Conservation (phyloP, 2,888 invertebrate species). For the Ctena decussata region DNA sequence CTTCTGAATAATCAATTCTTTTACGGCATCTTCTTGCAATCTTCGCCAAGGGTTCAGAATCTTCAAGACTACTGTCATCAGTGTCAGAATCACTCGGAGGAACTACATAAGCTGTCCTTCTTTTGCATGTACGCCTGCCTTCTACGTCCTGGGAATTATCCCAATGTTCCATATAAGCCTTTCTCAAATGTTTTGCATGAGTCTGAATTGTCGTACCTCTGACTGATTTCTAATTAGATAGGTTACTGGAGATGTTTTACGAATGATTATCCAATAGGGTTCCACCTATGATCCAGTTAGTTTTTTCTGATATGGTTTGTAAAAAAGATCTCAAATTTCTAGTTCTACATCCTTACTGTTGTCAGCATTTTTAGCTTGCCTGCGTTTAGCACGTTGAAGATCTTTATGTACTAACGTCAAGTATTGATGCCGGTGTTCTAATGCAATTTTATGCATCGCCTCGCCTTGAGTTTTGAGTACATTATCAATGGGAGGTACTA, state of each 20-base stretch:
- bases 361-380: constrained; percentile 22
- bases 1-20: neutral
- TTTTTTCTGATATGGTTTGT: neutral
- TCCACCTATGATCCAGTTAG: neutral
- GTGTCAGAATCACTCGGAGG: constrained; percentile 15
- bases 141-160: neutral
- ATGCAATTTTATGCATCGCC: neutral
- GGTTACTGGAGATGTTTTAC: neutral
- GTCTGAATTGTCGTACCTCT: neutral
- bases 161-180: neutral
- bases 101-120: neutral
- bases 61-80: neutral
- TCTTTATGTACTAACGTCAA: constrained; percentile 27
- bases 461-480: constrained; percentile 24
- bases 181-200: constrained; percentile 4
- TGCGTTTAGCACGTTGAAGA: constrained; percentile 28
- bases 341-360: constrained; percentile 5
- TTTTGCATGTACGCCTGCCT: neutral
- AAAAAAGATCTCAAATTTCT: neutral
- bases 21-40: neutral
- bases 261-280: neutral
- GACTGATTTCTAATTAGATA: neutral
- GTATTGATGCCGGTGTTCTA: constrained; percentile 24
- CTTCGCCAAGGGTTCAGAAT: neutral
- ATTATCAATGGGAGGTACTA: constrained; percentile 38